Evolutionary conservation across 2,888 invertebrate genomes (phyloP).

Genomic region (Andrena hattorfiana): DNA sequence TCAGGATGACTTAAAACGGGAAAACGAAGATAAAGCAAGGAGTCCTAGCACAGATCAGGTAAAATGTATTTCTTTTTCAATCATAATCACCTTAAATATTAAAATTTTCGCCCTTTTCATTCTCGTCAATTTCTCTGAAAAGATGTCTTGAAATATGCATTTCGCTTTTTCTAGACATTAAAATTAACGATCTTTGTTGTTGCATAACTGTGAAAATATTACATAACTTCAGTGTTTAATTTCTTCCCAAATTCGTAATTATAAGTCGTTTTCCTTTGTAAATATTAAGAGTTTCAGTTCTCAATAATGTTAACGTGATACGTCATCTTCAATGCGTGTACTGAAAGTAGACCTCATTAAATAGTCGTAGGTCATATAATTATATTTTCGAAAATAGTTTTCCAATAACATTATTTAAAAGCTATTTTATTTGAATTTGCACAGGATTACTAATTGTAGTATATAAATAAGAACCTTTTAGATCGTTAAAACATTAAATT

Average conservation of each 20-base stretch:
- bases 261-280: conserved; percentile 38
- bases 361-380: conserved; percentile 22
- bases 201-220: conserved; percentile 66
- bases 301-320: conserved; percentile 33
- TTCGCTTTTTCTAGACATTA: conserved; percentile 62
- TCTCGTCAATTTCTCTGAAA: conserved; percentile 49
- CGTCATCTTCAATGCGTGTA: conserved; percentile 29
- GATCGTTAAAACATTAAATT: conserved; percentile 12
- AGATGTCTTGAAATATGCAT: conserved; percentile 62
- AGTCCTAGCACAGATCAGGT: conserved; percentile 97
- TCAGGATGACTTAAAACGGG: conserved; percentile 81
- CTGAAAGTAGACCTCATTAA: conserved; percentile 26
- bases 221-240: conserved; percentile 48
- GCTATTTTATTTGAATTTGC: background rate
- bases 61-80: conserved; percentile 81
- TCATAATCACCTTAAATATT: conserved; percentile 40
- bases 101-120: conserved; percentile 33
- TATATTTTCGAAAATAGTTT: conserved; percentile 14
- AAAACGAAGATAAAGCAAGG: conserved; percentile 88
- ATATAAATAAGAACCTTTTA: conserved; percentile 1
- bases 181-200: conserved; percentile 59
- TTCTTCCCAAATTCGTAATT: conserved; percentile 33
- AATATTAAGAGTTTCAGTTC: conserved; percentile 44
- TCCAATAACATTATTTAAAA: background rate
- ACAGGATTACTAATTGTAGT: background rate